Evolutionary conservation across 2,888 invertebrate genomes (phyloP).

Genomic region (Lycocerus yunnanus): DNA sequence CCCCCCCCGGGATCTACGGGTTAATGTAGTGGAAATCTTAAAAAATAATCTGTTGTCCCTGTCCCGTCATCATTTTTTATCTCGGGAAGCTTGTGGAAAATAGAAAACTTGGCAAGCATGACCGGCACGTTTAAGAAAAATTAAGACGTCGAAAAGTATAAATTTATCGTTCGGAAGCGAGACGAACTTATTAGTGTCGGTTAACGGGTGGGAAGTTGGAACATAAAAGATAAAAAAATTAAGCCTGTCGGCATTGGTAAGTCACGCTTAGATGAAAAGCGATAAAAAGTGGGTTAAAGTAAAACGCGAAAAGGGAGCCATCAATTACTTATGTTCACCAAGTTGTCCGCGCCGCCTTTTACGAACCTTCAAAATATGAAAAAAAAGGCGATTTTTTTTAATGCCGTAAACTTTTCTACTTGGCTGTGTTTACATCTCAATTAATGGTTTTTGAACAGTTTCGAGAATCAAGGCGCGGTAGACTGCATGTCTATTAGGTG

Average conservation of each 20-base stretch:
- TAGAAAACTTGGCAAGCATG: neutral
- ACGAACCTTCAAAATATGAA: neutral
- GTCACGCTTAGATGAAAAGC: neutral
- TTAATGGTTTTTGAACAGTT: neutral
- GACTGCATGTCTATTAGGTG: conserved; percentile 36
- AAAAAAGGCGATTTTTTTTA: neutral
- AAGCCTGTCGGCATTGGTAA: neutral
- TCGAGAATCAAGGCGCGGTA: conserved; percentile 26
- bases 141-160: neutral
- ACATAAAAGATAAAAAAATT: neutral
- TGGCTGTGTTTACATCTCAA: neutral
- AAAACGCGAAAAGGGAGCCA: neutral
- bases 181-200: neutral
- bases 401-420: neutral
- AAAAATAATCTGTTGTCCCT: neutral
- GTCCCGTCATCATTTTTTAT: neutral
- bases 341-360: neutral
- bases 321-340: neutral
- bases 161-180: neutral
- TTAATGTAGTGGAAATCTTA: neutral
- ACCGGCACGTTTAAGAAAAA: neutral
- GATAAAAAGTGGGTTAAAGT: neutral
- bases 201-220: neutral
- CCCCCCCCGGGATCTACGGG: neutral
- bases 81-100: neutral